Evolutionary conservation across 2,113 vertebrate species (phyloP), one percentile per base, ranked within the genome.

Genomic region (Colossoma macropomum): DNA sequence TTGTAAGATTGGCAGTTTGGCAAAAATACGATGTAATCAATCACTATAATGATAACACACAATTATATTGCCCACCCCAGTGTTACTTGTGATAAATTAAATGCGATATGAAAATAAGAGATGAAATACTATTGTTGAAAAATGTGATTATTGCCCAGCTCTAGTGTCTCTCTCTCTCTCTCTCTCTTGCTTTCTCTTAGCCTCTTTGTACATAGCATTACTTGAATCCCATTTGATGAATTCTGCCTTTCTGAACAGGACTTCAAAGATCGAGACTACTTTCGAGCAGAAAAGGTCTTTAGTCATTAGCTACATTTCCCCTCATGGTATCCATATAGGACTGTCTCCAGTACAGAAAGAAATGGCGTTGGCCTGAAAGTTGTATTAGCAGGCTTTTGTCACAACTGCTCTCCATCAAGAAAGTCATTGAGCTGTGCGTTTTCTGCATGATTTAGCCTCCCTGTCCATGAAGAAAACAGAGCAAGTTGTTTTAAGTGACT

Each of bases 401-500:
- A 71, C 13, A 71, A 25, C 59, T 71, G 19, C 23, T 69, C 23
- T 38, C 66, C 19, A 23, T 69, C 34, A 41, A 23, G 10, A 38
- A 27, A 41, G 21, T 69, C 21, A 38, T 69, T 34, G 19, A 38
- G n/a, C 12, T 34, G 66, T 69, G 66, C 19, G 4, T 38, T 69
- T 69, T 23, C 21, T 38, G 34, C 17, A 69, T 69, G 66, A 66
- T 66, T 28, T 66, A 62, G 15, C 17, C 0, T 71, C 68, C 23
- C 34, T 71, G 45, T 10, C 34, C 1, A 5, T 71, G 23, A 45
- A 71, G 41, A 27, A 68, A 68, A 30, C 50, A 17, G 73, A 38
- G 81, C 50, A 65, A 52, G 50, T 69, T n/a, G 81, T 83, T 77
- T 71, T 62, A 70, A 69, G 73, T 56, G 60, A 16, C 16, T n/a